These are phyloP conservation scores for Drosophila nikananu DNA, from an alignment of 1,140 invertebrate species.

Conservation along the genomic window DNA sequence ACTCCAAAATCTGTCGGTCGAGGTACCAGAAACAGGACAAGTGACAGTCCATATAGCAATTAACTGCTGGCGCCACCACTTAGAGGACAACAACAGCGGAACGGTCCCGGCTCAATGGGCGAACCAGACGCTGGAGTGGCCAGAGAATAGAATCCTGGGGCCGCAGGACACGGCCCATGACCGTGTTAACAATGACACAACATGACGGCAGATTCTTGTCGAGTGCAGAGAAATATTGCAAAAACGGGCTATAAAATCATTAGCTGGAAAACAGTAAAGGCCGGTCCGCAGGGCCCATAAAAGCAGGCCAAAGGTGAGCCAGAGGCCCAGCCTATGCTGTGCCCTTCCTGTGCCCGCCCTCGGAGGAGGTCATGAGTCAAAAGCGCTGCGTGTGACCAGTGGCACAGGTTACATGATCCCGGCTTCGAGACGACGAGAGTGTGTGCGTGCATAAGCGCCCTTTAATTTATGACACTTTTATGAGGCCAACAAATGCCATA, in stretches of 20 bases:
- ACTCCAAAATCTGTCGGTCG: conserved; percentile 22
- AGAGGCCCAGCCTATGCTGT: conserved; percentile 18
- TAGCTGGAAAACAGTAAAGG: conserved; percentile 55
- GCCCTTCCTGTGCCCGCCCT: conserved; percentile 10
- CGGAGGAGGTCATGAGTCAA: conserved; percentile 49
- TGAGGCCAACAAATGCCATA: conserved; percentile 68
- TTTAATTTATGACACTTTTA: conserved; percentile 84
- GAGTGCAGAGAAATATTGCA: conserved; percentile 61
- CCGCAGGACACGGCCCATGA: conserved; percentile 18
- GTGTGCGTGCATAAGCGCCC: conserved; percentile 63
- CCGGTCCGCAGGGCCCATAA: conserved; percentile 47
- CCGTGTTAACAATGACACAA: conserved; percentile 74
- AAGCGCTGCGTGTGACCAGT: conserved; percentile 76
- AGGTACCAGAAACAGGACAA: conserved; percentile 30
- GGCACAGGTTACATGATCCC: conserved; percentile 75
- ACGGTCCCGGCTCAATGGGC: conserved; percentile 37
- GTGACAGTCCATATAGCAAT: conserved; percentile 63
- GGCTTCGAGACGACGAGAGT: conserved; percentile 5
- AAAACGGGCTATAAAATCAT: conserved; percentile 76
- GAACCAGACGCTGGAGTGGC: conserved; percentile 35
- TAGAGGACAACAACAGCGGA: conserved; percentile 45
- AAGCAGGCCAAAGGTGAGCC: conserved; percentile 46
- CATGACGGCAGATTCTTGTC: conserved; percentile 66
- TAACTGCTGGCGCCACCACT: conserved; percentile 77
- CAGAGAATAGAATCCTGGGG: conserved; percentile 27